Conservation (phyloP, 35 echinoderm and acorn worm species). For the Ophioderma brevispina region DNA sequence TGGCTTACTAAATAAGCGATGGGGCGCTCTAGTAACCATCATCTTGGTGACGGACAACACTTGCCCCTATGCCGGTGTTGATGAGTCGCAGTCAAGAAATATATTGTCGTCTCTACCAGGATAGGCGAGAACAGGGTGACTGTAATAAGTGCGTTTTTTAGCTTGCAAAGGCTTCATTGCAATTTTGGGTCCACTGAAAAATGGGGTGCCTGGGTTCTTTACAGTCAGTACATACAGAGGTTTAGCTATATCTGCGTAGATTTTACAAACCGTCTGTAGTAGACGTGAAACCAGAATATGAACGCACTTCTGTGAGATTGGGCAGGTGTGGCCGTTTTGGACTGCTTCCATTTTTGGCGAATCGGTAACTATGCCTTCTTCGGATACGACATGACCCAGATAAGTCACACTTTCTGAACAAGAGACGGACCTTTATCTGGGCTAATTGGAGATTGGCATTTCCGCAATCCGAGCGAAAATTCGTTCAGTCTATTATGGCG, state of each 20-base stretch:
- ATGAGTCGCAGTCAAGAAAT: slow-evolving; percentile 36
- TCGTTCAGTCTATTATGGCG: neutral
- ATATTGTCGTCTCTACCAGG: neutral
- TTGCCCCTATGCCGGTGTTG: slow-evolving; percentile 35
- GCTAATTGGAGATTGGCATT: neutral
- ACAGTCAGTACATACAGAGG: slow-evolving; percentile 1
- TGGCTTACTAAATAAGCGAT: slow-evolving; percentile 56
- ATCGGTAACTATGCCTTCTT: neutral
- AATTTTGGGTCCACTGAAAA: slow-evolving; percentile 19
- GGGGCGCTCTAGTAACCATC: slow-evolving; percentile 34
- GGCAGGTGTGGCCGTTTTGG: slow-evolving; percentile 34
- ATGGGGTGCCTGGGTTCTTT: neutral
- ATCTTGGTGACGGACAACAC: slow-evolving; percentile 9
- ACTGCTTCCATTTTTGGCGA: slow-evolving; percentile 38
- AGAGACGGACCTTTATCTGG: neutral
- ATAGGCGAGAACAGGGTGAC: slow-evolving; percentile 39
- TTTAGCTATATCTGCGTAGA: slow-evolving; percentile 25
- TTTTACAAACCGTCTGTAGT: slow-evolving; percentile 39
- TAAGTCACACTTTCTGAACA: neutral
- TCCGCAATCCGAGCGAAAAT: neutral
- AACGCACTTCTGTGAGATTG: slow-evolving; percentile 42
- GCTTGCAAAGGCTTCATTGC: neutral
- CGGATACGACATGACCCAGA: neutral
- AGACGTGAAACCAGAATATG: slow-evolving; percentile 54
- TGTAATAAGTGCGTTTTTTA: slow-evolving; percentile 14